These are phyloP conservation scores for Notospermus geniculatus DNA, from an alignment of 1,140 invertebrate genomes.

Conservation along the genomic window DNA sequence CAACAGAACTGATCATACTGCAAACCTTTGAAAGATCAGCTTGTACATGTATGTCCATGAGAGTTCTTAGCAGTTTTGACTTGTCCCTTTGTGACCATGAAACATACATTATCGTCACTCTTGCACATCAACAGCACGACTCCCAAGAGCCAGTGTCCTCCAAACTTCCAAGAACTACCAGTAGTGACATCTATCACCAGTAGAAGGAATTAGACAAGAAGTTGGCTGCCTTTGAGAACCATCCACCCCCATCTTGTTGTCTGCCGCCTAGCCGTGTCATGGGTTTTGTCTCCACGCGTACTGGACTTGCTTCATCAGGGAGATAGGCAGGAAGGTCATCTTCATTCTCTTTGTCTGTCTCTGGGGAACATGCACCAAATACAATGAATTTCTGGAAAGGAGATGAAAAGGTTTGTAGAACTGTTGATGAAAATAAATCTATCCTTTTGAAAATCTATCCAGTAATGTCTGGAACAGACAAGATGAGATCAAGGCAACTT, in stretches of 20 bases:
- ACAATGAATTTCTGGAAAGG: not conserved
- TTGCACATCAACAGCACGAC: no score
- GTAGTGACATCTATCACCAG: constrained; percentile 17
- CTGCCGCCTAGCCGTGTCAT: constrained; percentile 10
- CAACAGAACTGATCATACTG: no score
- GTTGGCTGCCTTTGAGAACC: constrained; percentile 18
- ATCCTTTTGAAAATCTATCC: not conserved
- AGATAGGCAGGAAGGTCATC: constrained; percentile 17
- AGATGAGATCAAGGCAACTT: no score
- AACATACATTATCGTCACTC: no score
- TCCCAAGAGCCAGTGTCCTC: no score
- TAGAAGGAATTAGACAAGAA: constrained; percentile 27
- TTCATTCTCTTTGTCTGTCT: constrained; percentile 11
- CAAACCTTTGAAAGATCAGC: no score
- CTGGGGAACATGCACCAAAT: not conserved
- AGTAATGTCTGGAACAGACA: no score
- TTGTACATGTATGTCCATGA: no score
- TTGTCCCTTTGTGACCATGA: no score
- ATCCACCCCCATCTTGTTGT: not conserved
- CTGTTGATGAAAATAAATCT: not conserved
- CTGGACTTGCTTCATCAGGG: constrained; percentile 14
- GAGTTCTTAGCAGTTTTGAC: no score
- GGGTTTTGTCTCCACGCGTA: constrained; percentile 14
- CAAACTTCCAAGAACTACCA: not conserved
- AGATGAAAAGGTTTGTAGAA: not conserved